A percentile compares a stretch with the other conserved stretches of the same genome.
Evolutionary conservation across 2,888 invertebrate genomes (phyloP).

Genomic region (Torymus aiolomorphi): DNA sequence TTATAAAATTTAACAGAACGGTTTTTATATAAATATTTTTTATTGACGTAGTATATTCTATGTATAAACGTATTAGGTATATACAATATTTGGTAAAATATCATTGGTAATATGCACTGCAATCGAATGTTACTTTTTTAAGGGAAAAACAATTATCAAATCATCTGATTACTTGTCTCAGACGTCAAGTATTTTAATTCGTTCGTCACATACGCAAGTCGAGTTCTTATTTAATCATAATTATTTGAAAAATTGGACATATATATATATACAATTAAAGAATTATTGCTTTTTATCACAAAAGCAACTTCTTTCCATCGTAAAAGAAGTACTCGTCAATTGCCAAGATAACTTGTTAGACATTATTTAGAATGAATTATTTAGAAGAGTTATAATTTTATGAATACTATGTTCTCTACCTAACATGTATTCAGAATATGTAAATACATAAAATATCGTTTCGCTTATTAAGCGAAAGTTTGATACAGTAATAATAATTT

Average conservation of each 20-base stretch:
- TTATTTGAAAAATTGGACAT: slow-evolving; percentile 13
- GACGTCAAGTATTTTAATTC: slow-evolving; percentile 57
- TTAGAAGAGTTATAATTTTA: background rate
- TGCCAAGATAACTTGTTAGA: slow-evolving; percentile 1
- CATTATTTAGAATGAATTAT: background rate
- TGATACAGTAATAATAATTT: no score
- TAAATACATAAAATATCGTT: no score
- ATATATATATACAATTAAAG: slow-evolving; percentile 50
- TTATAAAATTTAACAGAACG: slow-evolving; percentile 43
- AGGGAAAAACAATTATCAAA: slow-evolving; percentile 55
- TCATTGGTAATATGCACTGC: slow-evolving; percentile 64
- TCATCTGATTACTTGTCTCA: slow-evolving; percentile 36
- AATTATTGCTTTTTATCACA: slow-evolving; percentile 33
- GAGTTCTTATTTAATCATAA: slow-evolving; percentile 9
- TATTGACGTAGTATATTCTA: slow-evolving; percentile 63
- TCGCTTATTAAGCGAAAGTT: no score
- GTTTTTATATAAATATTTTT: slow-evolving; percentile 67
- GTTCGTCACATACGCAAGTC: slow-evolving; percentile 23
- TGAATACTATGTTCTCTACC: slow-evolving; percentile 5
- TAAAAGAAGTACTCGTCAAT: slow-evolving; percentile 39
- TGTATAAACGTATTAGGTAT: slow-evolving; percentile 66
- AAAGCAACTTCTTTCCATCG: slow-evolving; percentile 36
- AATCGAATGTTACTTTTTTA: slow-evolving; percentile 49
- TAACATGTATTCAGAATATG: background rate
- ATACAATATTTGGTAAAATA: slow-evolving; percentile 68